phyloP scores from a whole-genome alignment of 2,113 vertebrate genomes.

The Oryzias celebensis region DNA sequence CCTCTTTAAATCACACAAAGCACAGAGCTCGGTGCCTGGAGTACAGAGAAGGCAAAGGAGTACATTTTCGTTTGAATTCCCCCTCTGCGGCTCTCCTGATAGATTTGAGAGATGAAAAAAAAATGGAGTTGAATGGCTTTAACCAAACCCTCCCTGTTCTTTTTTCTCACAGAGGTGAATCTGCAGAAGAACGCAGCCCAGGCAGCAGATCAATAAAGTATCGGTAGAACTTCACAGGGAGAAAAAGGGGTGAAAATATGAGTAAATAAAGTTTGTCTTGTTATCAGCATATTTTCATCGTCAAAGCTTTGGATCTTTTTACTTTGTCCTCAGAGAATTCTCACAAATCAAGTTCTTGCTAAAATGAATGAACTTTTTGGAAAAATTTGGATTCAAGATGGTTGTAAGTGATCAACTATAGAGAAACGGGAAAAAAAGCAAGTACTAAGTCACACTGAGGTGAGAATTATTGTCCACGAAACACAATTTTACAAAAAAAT shows the following conservation, averaged over 20 bases:
- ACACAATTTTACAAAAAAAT: no score
- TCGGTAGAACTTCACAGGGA: constrained; percentile 71
- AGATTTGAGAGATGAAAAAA: constrained; percentile 33
- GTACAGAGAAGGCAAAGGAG: constrained; percentile 42
- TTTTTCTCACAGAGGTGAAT: constrained; percentile 49
- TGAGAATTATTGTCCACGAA: no score
- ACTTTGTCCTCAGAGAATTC: no score
- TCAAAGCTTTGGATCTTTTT: no score
- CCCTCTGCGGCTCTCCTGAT: constrained; percentile 29
- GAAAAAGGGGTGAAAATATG: constrained; percentile 52
- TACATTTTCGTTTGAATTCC: constrained; percentile 67
- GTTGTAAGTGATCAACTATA: no score
- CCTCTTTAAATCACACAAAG: constrained; percentile 63
- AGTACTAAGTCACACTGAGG: no score
- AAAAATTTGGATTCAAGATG: no score
- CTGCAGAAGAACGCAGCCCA: constrained; percentile 56
- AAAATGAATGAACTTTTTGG: no score
- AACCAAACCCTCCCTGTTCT: constrained; percentile 40
- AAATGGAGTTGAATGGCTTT: constrained; percentile 36
- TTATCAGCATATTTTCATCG: no score
- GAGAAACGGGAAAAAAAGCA: no score
- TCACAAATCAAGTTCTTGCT: no score
- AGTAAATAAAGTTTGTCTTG: no score
- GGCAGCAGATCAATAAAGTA: constrained; percentile 65
- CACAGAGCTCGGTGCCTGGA: constrained; percentile 44